Conservation (phyloP, 2,888 invertebrate species). For the Psylliodes chrysocephalus region DNA sequence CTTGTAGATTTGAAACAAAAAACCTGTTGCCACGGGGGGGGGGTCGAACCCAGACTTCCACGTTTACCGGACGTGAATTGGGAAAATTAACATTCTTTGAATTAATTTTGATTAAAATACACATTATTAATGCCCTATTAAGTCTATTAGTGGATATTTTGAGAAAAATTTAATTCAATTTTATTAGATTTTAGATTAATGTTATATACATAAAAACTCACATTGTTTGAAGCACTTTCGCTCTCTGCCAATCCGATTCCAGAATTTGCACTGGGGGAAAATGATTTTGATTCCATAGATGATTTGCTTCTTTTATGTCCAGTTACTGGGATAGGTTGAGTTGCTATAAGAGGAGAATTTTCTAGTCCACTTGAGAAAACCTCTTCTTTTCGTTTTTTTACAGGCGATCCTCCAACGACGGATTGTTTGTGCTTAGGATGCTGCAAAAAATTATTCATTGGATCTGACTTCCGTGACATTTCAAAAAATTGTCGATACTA, state of each 20-base stretch:
- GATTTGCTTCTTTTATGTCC: conserved; percentile 62
- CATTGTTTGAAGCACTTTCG: conserved; percentile 43
- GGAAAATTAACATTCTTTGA: too few species aligned
- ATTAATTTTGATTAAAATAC: too few species aligned
- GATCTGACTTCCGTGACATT: too few species aligned
- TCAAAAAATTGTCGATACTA: too few species aligned
- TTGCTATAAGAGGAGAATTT: conserved; percentile 39
- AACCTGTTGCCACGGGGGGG: too few species aligned
- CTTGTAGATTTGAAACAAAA: too few species aligned
- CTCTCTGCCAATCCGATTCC: conserved; percentile 74
- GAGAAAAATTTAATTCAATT: too few species aligned
- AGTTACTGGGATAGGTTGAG: conserved; percentile 54
- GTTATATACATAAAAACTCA: conserved; percentile 33
- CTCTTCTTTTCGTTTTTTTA: conserved; percentile 62
- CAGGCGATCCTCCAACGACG: conserved; percentile 64
- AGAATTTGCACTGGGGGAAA: conserved; percentile 58
- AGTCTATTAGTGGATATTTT: too few species aligned
- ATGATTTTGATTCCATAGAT: conserved; percentile 58
- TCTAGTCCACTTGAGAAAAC: conserved; percentile 32
- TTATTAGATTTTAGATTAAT: too few species aligned
- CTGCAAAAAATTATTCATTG: conserved; percentile 42
- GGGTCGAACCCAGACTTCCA: too few species aligned
- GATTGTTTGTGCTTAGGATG: conserved; percentile 58
- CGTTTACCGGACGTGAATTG: too few species aligned
- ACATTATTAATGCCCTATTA: too few species aligned